A percentile compares a stretch with the other conserved stretches of the same genome.
Conservation (phyloP, 2,113 vertebrate species). For the Sardina pilchardus region DNA sequence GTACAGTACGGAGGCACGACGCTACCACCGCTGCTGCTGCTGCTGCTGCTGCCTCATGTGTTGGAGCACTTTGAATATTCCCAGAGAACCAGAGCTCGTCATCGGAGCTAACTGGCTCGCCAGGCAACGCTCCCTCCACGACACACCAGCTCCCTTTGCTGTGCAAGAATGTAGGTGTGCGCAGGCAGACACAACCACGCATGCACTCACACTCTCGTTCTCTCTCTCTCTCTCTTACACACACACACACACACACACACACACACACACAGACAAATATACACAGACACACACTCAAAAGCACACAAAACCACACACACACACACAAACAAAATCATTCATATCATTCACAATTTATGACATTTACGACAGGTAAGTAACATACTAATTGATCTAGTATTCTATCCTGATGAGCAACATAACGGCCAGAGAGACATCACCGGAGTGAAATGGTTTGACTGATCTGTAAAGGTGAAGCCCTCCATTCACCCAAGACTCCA, state of each 20-base stretch:
- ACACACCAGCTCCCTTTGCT: not conserved
- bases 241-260: not conserved
- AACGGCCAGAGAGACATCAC: not conserved
- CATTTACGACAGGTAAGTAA: not conserved
- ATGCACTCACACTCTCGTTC: not conserved
- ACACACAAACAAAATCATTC: not conserved
- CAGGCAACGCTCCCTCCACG: not conserved
- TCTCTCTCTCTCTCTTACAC: not conserved
- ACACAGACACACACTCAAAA: slow-evolving; percentile 26
- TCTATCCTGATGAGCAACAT: not conserved
- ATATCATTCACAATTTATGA: not conserved
- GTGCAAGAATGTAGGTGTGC: not conserved
- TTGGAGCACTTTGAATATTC: not conserved
- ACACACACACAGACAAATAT: slow-evolving; percentile 15
- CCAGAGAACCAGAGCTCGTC: slow-evolving; percentile 12
- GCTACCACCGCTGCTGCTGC: not conserved
- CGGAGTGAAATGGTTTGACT: not conserved
- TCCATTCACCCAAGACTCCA: not conserved
- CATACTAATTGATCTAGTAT: not conserved
- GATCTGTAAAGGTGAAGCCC: not conserved
- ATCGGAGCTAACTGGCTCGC: not conserved
- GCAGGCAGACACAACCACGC: not conserved
- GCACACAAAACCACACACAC: not conserved
- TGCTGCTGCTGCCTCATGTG: not conserved
- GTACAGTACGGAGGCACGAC: not conserved